phyloP scores from a whole-genome alignment of 2,888 invertebrate genomes.

The Standfussiana lucernea region DNA sequence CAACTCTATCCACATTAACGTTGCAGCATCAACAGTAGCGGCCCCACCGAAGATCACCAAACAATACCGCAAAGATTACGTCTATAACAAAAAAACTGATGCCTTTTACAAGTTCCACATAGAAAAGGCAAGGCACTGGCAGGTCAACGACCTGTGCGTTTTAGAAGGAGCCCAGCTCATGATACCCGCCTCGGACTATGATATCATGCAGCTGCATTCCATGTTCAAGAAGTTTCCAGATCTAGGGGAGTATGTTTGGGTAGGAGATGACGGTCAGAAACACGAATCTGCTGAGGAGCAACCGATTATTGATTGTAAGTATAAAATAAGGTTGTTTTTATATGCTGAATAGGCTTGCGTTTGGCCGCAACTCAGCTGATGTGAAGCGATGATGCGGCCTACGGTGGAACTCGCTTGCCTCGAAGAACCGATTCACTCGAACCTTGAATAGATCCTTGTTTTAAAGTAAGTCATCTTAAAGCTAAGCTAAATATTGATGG shows the following conservation, averaged over 20 bases:
- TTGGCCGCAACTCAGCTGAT: too few relatives aligned
- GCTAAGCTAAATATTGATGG: background rate
- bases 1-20: background rate
- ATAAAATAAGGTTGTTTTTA: background rate
- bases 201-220: slow-evolving; percentile 75
- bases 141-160: slow-evolving; percentile 63
- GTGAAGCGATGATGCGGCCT: too few relatives aligned
- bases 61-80: slow-evolving; percentile 78
- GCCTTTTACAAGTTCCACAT: slow-evolving; percentile 84
- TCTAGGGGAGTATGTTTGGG: slow-evolving; percentile 74
- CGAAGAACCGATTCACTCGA: too few relatives aligned
- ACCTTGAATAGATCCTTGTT: too few relatives aligned
- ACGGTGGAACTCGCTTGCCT: too few relatives aligned
- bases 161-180: slow-evolving; percentile 77
- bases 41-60: slow-evolving; percentile 62
- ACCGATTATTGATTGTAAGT: slow-evolving; percentile 67
- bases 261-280: slow-evolving; percentile 71
- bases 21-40: slow-evolving; percentile 52
- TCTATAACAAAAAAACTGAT: slow-evolving; percentile 75
- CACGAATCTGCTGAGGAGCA: slow-evolving; percentile 77
- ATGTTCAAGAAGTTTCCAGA: slow-evolving; percentile 82
- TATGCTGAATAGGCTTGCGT: too few relatives aligned
- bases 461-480: too few relatives aligned
- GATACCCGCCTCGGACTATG: slow-evolving; percentile 68
- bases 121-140: slow-evolving; percentile 52